Conservation (phyloP, 2,888 invertebrate species). For the Druceiella hillmani region DNA sequence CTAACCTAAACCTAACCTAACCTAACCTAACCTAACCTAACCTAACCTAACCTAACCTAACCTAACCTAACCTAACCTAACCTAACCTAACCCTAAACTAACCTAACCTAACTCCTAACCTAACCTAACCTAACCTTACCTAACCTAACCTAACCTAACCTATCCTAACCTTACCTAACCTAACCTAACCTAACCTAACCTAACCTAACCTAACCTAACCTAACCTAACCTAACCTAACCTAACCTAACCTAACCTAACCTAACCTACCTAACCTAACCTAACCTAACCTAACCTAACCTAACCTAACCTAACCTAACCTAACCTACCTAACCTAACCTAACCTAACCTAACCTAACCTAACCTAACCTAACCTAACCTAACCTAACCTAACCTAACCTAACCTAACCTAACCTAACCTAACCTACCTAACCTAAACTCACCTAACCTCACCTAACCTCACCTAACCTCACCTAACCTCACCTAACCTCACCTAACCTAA, state of each 20-base stretch:
- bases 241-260: constrained; percentile 5
- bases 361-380: constrained; percentile 11
- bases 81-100: not conserved
- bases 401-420: constrained; percentile 11
- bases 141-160: constrained; percentile 5
- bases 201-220: constrained; percentile 5
- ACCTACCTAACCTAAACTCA: constrained; percentile 8
- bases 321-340: constrained; percentile 9
- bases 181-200: constrained; percentile 5
- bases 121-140: constrained; percentile 5
- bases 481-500: constrained; percentile 7
- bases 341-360: constrained; percentile 11
- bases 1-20: constrained; percentile 3
- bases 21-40: constrained; percentile 5
- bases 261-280: constrained; percentile 1
- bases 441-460: constrained; percentile 7
- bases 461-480: constrained; percentile 7
- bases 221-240: constrained; percentile 5
- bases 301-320: constrained; percentile 10
- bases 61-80: constrained; percentile 1
- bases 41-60: constrained; percentile 2
- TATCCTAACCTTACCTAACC: constrained; percentile 4
- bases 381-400: constrained; percentile 11
- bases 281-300: constrained; percentile 1
- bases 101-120: constrained; percentile 3